phyloP scores from a whole-genome alignment of 2,113 vertebrate genomes.

The Gopherus flavomarginatus region DNA sequence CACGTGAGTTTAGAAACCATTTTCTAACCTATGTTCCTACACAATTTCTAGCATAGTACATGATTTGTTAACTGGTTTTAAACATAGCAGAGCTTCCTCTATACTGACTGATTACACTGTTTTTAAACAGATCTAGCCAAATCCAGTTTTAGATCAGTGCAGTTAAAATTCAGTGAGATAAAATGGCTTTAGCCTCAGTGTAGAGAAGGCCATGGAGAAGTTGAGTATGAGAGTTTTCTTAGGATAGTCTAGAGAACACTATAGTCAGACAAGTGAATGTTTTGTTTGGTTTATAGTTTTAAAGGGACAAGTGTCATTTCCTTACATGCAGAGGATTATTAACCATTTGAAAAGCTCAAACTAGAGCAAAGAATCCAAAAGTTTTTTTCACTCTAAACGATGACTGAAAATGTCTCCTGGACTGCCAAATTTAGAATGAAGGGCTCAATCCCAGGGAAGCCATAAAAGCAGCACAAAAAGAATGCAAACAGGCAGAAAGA shows the following conservation, averaged over 20 bases:
- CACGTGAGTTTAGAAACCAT: background rate
- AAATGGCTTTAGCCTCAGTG: background rate
- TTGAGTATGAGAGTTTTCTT: background rate
- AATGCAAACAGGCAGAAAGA: background rate
- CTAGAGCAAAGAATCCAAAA: background rate
- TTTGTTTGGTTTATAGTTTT: background rate
- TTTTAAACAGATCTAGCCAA: background rate
- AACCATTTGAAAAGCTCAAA: constrained; percentile 11
- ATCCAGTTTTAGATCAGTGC: background rate
- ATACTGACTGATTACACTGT: background rate
- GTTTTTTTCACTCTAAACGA: background rate
- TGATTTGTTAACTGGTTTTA: background rate
- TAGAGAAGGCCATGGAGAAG: background rate
- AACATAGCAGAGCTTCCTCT: background rate
- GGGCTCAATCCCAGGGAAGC: background rate
- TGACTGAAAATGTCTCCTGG: background rate
- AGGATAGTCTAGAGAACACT: background rate
- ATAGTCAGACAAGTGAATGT: background rate
- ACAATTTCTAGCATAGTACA: background rate
- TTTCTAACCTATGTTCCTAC: background rate
- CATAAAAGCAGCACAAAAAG: background rate
- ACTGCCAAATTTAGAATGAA: background rate
- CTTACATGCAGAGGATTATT: background rate
- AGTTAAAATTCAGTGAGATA: background rate
- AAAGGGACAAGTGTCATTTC: background rate